phyloP scores from a whole-genome alignment of 2,888 invertebrate species.

The Calliopum simillimum region DNA sequence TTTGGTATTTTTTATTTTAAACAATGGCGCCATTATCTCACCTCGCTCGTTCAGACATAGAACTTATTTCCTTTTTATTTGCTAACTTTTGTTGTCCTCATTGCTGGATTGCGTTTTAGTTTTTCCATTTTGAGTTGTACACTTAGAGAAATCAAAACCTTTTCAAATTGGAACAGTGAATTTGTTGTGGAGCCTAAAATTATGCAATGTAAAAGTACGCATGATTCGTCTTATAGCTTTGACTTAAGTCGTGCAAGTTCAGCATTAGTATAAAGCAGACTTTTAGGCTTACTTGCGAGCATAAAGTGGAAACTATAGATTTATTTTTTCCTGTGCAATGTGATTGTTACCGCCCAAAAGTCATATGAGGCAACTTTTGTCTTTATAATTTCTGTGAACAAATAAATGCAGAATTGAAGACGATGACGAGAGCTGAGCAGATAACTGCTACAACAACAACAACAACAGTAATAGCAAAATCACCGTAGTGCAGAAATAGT shows the following conservation, averaged over 20 bases:
- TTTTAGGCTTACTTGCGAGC: no score
- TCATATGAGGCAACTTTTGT: constrained; percentile 10
- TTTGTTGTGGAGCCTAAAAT: no score
- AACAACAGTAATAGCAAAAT: neutral
- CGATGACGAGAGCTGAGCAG: constrained; percentile 44
- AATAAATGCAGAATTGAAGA: neutral
- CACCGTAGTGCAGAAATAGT: constrained; percentile 55
- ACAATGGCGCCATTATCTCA: constrained; percentile 9
- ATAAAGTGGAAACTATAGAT: no score
- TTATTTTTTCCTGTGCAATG: no score
- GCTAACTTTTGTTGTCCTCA: constrained; percentile 7
- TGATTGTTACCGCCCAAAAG: neutral
- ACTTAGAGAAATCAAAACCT: neutral
- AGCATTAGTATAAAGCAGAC: no score
- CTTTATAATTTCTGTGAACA: constrained; percentile 1
- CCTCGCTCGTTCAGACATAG: constrained; percentile 1
- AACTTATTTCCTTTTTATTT: constrained; percentile 6
- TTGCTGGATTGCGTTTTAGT: neutral
- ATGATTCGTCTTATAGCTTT: no score
- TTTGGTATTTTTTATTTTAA: neutral
- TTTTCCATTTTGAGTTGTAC: neutral
- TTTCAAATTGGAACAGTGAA: no score
- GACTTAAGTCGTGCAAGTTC: no score
- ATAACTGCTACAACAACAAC: constrained; percentile 32
- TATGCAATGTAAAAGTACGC: no score